phyloP scores from a whole-genome alignment of 1,140 invertebrate genomes.

The Leptinotarsa texana region DNA sequence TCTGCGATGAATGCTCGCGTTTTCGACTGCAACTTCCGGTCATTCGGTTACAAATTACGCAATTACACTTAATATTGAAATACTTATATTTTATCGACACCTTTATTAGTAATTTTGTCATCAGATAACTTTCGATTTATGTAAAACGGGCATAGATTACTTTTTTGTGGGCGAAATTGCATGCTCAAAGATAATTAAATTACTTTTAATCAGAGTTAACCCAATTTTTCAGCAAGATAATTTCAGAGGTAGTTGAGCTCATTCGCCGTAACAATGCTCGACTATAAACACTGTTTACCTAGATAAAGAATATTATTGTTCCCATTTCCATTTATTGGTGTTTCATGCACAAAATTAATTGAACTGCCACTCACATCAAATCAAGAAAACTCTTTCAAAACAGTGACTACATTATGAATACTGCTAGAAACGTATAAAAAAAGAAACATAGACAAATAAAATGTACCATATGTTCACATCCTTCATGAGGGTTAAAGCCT shows the following conservation, averaged over 20 bases:
- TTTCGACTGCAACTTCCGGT: slow-evolving; percentile 30
- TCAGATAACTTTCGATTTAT: slow-evolving; percentile 32
- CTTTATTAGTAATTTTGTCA: slow-evolving; percentile 32
- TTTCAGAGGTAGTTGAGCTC: neutral
- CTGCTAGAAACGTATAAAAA: no score
- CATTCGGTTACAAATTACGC: slow-evolving; percentile 20
- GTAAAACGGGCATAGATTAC: slow-evolving; percentile 29
- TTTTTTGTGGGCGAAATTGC: slow-evolving; percentile 34
- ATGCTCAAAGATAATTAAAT: slow-evolving; percentile 34
- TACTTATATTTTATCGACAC: slow-evolving; percentile 34
- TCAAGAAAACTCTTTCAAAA: no score
- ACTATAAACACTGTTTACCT: slow-evolving; percentile 1
- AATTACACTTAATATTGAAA: slow-evolving; percentile 30
- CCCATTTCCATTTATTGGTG: no score
- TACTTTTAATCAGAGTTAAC: slow-evolving; percentile 21
- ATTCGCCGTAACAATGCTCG: neutral
- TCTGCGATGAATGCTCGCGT: slow-evolving; percentile 22
- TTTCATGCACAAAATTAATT: no score
- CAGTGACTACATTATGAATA: no score
- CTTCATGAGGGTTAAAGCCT: no score
- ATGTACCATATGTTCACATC: no score
- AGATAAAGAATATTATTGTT: neutral
- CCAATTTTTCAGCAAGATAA: slow-evolving; percentile 6
- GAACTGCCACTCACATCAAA: no score
- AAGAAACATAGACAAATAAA: no score